These are phyloP conservation scores for Hippocampus comes DNA, from an alignment of 2,113 vertebrate genomes.

Conservation along the genomic window DNA sequence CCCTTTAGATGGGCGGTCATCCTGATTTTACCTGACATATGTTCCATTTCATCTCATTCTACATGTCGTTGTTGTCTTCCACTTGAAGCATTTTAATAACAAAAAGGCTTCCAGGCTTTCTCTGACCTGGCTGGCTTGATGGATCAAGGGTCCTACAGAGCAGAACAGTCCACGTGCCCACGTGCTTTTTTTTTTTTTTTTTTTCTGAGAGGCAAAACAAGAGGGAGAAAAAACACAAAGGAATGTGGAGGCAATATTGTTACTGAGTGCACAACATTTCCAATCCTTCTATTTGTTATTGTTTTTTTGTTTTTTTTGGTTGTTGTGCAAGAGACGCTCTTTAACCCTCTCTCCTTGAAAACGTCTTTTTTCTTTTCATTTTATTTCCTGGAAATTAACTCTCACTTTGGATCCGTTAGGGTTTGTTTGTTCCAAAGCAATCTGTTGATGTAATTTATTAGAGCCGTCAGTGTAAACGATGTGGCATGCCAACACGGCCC, in stretches of 20 bases:
- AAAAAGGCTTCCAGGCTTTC: slow-evolving; percentile 60
- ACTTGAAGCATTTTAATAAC: slow-evolving; percentile 70
- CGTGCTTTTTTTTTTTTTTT: slow-evolving; percentile 4
- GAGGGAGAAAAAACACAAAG: background rate
- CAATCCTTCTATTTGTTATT: slow-evolving; percentile 57
- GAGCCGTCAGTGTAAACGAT: slow-evolving; percentile 65
- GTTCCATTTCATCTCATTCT: slow-evolving; percentile 41
- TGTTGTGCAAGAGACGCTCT: slow-evolving; percentile 26
- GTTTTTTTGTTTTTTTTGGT: slow-evolving; percentile 30
- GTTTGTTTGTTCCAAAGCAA: slow-evolving; percentile 69
- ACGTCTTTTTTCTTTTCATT: slow-evolving; percentile 30
- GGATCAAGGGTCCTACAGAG: slow-evolving; percentile 55
- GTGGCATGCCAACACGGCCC: slow-evolving; percentile 51
- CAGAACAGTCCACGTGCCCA: slow-evolving; percentile 37
- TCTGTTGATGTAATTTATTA: slow-evolving; percentile 73
- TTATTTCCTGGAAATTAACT: slow-evolving; percentile 62
- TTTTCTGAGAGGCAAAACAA: slow-evolving; percentile 36
- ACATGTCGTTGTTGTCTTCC: slow-evolving; percentile 58
- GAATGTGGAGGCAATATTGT: background rate
- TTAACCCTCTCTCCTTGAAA: slow-evolving; percentile 43
- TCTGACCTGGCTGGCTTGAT: slow-evolving; percentile 54
- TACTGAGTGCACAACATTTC: slow-evolving; percentile 42
- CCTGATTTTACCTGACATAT: slow-evolving; percentile 69
- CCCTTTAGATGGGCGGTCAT: slow-evolving; percentile 50
- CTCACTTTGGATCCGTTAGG: slow-evolving; percentile 71